These are phyloP conservation scores for Fratercula arctica DNA, from an alignment of 2,797 vertebrate species.

Conservation along the genomic window DNA sequence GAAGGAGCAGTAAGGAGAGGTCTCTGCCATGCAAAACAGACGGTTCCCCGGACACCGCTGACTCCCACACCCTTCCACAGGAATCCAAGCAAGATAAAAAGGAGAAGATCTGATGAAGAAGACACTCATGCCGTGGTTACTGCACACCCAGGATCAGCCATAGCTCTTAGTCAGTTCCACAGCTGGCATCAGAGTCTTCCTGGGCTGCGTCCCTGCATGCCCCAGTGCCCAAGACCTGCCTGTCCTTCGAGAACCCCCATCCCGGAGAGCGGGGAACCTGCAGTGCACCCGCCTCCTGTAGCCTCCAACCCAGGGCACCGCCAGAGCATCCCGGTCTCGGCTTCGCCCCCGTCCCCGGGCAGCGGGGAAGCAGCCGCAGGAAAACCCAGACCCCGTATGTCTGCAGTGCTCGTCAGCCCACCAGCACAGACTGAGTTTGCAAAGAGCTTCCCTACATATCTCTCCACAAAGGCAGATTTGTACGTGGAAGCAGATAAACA, in stretches of 20 bases:
- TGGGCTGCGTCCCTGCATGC: rapidly evolving
- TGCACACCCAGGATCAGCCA: neutral
- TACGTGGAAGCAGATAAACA: neutral
- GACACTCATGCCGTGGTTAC: rapidly evolving
- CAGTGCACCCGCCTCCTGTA: neutral
- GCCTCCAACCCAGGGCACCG: rapidly evolving
- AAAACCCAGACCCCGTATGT: neutral
- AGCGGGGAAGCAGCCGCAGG: neutral
- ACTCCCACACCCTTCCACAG: neutral
- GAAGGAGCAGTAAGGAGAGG: neutral
- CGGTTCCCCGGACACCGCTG: neutral
- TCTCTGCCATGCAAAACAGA: neutral
- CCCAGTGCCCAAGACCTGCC: rapidly evolving
- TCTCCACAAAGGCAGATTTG: neutral
- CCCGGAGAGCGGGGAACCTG: neutral
- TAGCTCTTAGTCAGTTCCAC: neutral
- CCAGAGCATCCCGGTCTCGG: neutral
- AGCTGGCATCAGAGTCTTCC: rapidly evolving
- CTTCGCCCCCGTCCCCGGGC: rapidly evolving
- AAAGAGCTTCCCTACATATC: neutral
- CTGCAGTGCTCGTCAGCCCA: neutral
- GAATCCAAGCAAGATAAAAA: neutral
- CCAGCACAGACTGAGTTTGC: neutral
- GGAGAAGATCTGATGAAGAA: rapidly evolving
- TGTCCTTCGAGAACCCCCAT: rapidly evolving